Conservation (phyloP, 2,797 vertebrate species). For the Masticophis lateralis region DNA sequence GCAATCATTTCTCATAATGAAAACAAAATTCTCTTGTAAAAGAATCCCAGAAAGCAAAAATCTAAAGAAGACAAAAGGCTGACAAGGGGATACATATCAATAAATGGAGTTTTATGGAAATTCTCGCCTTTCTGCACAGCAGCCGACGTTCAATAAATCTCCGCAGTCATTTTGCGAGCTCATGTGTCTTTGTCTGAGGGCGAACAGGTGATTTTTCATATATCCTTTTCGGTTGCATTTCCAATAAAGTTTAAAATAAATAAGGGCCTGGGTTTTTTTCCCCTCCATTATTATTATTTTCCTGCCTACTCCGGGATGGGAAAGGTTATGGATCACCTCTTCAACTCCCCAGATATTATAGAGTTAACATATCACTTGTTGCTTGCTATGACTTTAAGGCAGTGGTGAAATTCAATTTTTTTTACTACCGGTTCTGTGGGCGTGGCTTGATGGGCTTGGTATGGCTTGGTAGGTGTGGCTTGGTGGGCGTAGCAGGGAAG, state of each 20-base stretch:
- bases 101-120: constrained; percentile 31
- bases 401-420: too few relatives aligned
- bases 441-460: too few relatives aligned
- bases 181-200: neutral
- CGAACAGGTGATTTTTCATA: neutral
- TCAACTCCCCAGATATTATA: neutral
- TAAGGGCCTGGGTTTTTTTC: accelerated
- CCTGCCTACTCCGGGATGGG: accelerated
- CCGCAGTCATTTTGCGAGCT: accelerated
- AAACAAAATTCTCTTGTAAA: constrained; percentile 21
- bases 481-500: too few relatives aligned
- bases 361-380: too few relatives aligned
- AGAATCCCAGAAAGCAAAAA: constrained; percentile 20
- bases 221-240: neutral
- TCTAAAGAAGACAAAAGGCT: constrained; percentile 30
- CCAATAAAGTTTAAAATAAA: neutral
- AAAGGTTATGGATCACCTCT: neutral
- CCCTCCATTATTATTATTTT: too few relatives aligned
- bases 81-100: constrained; percentile 10
- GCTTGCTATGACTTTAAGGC: too few relatives aligned
- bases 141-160: neutral
- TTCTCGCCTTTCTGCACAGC: neutral
- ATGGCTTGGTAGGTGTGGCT: too few relatives aligned
- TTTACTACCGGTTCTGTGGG: too few relatives aligned
- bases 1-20: constrained; percentile 27